Evolutionary conservation across 1,140 invertebrate species (phyloP), one percentile per base, ranked within the genome.

Genomic region (Chironomus tepperi): DNA sequence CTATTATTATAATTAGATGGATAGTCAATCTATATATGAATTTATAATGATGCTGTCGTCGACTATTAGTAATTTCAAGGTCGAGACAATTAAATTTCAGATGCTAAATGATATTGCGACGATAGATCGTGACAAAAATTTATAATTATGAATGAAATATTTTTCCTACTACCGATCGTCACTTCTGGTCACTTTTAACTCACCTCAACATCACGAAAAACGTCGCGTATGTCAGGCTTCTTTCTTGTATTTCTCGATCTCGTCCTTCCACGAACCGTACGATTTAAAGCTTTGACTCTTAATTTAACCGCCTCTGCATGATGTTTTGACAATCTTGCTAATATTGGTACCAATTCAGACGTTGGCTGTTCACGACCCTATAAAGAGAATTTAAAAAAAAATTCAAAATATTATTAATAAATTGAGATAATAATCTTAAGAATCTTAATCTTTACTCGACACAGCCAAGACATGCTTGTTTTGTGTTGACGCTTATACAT

Each of bases 121-220:
- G 24, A 34, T 34, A 34, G 24, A 34, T 34, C 24, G 24, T 34
- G 24, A 34, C 24, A 34, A 34, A 34, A 34, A 34, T 34, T 34
- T 34, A n/a, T 34, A 34, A 34, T 34, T 34, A 34, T 34, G 24
- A 34, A 34, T 34, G 24, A 34, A 34, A 34, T 34, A 34, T 34
- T 34, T 34, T 34, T 34, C 24, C 24, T 34, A 34, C 24, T 34
- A 34, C 2, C 5, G 5, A 34, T 34, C 24, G 5, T 34, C 24
- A 5, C 24, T 34, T 34, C 24, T 34, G 24, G 65, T 9, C 75
- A n/a, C n/a, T n/a, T n/a, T n/a, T n/a, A 75, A 79, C 79, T 83
- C 82, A 89, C 90, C 86, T 93, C 91, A 74, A 90, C 84, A 83
- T 93, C 91, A 81, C 89, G 88, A 78, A 93, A 90, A 57, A 93